phyloP scores from a whole-genome alignment of 2,888 invertebrate species.

The Synergus gifuensis region DNA sequence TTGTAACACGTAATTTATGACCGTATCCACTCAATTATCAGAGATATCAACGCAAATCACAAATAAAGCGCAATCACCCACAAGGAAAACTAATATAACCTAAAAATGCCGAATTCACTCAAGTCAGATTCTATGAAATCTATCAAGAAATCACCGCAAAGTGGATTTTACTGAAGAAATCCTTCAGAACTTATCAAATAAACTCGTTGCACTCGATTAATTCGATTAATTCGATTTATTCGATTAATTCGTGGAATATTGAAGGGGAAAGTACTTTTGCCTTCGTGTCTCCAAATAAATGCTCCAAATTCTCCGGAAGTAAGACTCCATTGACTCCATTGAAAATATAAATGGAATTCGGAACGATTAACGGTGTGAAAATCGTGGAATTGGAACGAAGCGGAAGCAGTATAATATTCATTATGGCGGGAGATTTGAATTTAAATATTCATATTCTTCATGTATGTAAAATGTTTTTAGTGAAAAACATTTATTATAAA shows the following conservation, averaged over 20 bases:
- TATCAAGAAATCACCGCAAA: not conserved
- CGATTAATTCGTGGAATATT: too few relatives aligned
- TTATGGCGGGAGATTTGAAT: too few relatives aligned
- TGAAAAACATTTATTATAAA: too few relatives aligned
- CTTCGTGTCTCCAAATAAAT: too few relatives aligned
- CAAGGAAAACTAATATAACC: not conserved
- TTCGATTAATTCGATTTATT: not conserved
- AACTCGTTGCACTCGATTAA: not conserved
- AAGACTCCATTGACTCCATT: too few relatives aligned
- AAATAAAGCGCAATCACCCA: not conserved
- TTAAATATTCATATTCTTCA: too few relatives aligned
- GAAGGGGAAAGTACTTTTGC: too few relatives aligned
- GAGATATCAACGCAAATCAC: not conserved
- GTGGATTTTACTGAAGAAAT: not conserved
- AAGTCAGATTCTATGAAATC: not conserved
- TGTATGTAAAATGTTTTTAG: too few relatives aligned
- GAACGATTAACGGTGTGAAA: not conserved
- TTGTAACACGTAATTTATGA: not conserved
- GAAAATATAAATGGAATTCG: too few relatives aligned
- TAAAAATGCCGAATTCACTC: not conserved
- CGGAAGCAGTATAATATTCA: too few relatives aligned
- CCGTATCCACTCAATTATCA: not conserved
- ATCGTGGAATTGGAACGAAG: not conserved
- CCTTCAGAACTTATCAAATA: not conserved
- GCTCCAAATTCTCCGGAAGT: too few relatives aligned